These are phyloP conservation scores for Urechis unicinctus DNA, from an alignment of 2,888 invertebrate species.

Conservation along the genomic window DNA sequence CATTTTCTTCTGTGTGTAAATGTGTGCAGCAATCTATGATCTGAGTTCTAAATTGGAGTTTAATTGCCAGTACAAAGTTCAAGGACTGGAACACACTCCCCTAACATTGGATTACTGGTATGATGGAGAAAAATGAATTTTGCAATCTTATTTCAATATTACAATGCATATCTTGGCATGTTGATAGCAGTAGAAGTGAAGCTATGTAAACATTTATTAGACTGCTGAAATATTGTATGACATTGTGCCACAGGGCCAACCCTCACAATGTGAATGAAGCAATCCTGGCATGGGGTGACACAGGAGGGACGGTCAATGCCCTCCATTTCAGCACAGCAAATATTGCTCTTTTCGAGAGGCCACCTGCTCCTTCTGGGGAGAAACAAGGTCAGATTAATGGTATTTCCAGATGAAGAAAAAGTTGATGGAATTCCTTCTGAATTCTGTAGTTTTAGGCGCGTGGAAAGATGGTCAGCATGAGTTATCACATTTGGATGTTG, in stretches of 20 bases:
- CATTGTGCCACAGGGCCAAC: constrained; percentile 34
- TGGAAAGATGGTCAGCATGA: too few species aligned
- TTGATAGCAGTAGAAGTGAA: neutral
- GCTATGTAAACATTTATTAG: too few species aligned
- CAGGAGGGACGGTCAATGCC: constrained; percentile 44
- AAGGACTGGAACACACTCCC: constrained; percentile 41
- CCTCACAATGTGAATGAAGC: constrained; percentile 47
- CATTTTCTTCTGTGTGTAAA: neutral
- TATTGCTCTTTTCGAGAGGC: constrained; percentile 49
- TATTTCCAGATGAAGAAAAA: too few species aligned
- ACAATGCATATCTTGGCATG: too few species aligned
- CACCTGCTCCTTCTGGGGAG: constrained; percentile 45
- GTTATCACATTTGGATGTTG: too few species aligned
- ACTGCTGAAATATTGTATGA: too few species aligned
- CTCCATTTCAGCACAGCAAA: constrained; percentile 47
- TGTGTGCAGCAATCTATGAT: constrained; percentile 35
- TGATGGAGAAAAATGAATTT: too few species aligned
- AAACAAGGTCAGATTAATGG: constrained; percentile 40
- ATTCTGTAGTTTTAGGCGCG: too few species aligned
- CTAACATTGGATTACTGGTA: constrained; percentile 49
- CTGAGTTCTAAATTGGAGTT: constrained; percentile 48
- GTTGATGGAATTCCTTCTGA: too few species aligned
- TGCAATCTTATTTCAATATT: too few species aligned
- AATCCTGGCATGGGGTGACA: constrained; percentile 48
- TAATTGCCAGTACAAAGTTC: constrained; percentile 48